Conservation (phyloP, 1,140 invertebrate genomes). For the Philopotamus ludificatus region DNA sequence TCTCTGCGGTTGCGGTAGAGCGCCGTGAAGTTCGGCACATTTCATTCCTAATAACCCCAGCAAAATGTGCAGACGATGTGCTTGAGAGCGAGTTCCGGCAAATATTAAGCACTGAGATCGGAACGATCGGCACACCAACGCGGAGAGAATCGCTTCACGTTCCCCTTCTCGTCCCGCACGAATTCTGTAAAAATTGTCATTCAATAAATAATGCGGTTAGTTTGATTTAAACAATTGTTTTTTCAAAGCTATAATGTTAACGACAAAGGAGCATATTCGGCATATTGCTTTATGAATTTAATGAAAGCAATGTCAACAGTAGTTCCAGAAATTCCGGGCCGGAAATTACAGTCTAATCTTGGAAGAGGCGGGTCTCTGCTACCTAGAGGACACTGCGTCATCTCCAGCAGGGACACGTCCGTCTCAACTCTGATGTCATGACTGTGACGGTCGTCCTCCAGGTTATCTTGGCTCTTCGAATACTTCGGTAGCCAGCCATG, state of each 20-base stretch:
- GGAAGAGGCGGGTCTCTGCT: no score
- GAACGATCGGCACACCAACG: constrained; percentile 92
- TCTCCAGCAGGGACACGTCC: no score
- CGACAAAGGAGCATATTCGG: background rate
- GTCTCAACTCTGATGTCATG: no score
- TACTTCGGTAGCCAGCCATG: no score
- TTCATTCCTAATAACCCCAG: constrained; percentile 80
- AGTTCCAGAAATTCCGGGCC: no score
- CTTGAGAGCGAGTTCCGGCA: constrained; percentile 93
- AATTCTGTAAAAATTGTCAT: constrained; percentile 44
- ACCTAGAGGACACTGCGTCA: no score
- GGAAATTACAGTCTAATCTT: no score
- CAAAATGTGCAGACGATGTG: constrained; percentile 87
- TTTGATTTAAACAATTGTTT: background rate
- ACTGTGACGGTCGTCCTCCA: no score
- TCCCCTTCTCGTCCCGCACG: constrained; percentile 73
- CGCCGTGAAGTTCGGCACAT: constrained; percentile 93
- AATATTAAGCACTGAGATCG: constrained; percentile 91
- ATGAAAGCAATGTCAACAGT: no score
- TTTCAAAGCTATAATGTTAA: background rate
- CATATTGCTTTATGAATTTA: no score
- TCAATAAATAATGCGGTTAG: background rate
- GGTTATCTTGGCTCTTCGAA: no score
- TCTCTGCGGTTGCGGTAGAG: constrained; percentile 89
- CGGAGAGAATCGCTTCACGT: constrained; percentile 86